Conservation (phyloP, 92 coral and sea anemone species). For the Blastomussa wellsi region DNA sequence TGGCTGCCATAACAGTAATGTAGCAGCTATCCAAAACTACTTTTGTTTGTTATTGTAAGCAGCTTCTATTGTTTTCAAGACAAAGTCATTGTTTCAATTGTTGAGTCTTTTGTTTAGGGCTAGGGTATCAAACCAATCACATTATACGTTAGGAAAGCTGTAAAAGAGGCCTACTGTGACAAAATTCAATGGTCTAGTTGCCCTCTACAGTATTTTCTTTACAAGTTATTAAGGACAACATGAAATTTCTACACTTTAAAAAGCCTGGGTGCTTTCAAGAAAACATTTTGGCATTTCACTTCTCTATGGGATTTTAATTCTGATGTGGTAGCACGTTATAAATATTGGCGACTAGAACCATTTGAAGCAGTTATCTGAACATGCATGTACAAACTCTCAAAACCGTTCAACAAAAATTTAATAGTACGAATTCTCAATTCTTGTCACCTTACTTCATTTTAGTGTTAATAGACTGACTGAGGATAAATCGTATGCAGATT, state of each 20-base stretch:
- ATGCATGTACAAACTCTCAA: not conserved
- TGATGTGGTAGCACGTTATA: not conserved
- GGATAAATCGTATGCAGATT: not conserved
- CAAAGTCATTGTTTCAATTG: too few relatives aligned
- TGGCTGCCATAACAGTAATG: too few relatives aligned
- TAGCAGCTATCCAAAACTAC: too few relatives aligned
- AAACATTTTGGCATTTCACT: not conserved
- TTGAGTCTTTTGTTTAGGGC: too few relatives aligned
- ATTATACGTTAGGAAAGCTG: too few relatives aligned
- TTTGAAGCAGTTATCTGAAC: not conserved
- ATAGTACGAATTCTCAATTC: not conserved
- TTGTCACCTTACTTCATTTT: not conserved
- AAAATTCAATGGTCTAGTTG: too few relatives aligned
- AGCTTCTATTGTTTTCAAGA: too few relatives aligned
- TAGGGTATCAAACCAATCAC: too few relatives aligned
- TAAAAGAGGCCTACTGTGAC: too few relatives aligned
- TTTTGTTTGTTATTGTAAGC: too few relatives aligned
- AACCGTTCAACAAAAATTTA: not conserved
- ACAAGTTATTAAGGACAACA: not conserved
- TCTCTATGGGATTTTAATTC: not conserved
- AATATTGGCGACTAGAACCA: not conserved
- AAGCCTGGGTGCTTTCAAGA: constrained; percentile 5
- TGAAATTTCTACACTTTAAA: not conserved
- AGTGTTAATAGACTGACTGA: not conserved
- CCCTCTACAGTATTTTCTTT: not conserved